Conservation (phyloP, 2,888 invertebrate genomes). For the Brenthis hecate region DNA sequence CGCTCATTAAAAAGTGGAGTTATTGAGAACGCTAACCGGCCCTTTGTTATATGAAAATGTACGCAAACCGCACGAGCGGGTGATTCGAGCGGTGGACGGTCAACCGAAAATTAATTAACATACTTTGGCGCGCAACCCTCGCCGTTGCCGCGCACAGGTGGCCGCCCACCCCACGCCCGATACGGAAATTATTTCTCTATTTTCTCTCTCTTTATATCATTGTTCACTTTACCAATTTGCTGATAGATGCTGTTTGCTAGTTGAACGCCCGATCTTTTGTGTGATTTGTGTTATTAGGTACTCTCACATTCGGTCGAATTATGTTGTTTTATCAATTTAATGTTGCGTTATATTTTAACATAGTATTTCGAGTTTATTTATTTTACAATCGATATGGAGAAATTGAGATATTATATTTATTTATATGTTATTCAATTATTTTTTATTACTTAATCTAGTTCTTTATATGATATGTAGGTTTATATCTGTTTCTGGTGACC, state of each 20-base stretch:
- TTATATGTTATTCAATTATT: too few species aligned
- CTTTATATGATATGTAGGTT: too few species aligned
- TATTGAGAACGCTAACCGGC: constrained; percentile 48
- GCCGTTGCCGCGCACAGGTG: constrained; percentile 55
- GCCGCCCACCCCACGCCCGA: constrained; percentile 44
- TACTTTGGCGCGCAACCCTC: constrained; percentile 78
- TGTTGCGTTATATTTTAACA: not conserved
- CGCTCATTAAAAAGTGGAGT: constrained; percentile 42
- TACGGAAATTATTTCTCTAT: constrained; percentile 49
- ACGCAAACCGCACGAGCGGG: constrained; percentile 71
- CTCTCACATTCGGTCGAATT: constrained; percentile 7
- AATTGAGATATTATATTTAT: too few species aligned
- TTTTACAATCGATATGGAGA: too few species aligned
- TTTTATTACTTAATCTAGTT: too few species aligned
- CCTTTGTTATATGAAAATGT: constrained; percentile 71
- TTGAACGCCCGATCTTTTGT: constrained; percentile 16
- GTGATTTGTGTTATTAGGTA: constrained; percentile 12
- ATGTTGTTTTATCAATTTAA: constrained; percentile 1
- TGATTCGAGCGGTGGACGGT: constrained; percentile 75
- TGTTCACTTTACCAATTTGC: constrained; percentile 36
- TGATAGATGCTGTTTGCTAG: constrained; percentile 28
- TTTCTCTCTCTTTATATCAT: constrained; percentile 43
- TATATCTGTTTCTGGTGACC: too few species aligned
- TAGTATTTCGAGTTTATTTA: too few species aligned
- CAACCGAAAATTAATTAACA: constrained; percentile 82